Conservation (phyloP, 2,113 vertebrate genomes). For the Mirza zaza region DNA sequence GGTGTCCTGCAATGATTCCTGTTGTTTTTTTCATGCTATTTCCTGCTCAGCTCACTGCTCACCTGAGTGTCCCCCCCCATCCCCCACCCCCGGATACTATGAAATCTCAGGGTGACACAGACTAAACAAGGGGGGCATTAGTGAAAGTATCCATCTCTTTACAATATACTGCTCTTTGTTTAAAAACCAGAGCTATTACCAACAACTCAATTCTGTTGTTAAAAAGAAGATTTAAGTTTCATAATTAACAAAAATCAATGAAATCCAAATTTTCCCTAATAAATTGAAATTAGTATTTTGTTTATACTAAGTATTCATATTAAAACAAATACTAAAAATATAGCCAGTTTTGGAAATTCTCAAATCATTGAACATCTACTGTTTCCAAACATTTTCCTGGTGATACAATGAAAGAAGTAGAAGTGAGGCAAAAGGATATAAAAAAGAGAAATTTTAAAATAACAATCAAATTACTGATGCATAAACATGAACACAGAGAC, state of each 20-base stretch:
- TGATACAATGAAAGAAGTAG: neutral
- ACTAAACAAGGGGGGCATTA: neutral
- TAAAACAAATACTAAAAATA: constrained; percentile 1
- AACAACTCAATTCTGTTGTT: neutral
- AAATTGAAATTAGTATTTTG: neutral
- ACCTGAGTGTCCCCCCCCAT: fast-evolving
- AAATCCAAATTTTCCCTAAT: neutral
- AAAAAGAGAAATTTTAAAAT: neutral
- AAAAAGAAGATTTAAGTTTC: constrained; percentile 36
- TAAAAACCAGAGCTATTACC: neutral
- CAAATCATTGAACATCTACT: neutral
- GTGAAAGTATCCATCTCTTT: neutral
- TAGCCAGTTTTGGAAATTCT: neutral
- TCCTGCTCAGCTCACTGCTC: neutral
- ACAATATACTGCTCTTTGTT: too few species aligned
- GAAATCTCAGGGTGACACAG: neutral
- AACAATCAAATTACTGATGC: neutral
- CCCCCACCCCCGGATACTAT: too few species aligned
- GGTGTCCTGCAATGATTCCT: too few species aligned
- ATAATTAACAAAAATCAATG: neutral
- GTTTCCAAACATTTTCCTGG: neutral
- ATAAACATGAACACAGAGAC: neutral
- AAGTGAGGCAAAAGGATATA: neutral
- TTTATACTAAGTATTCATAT: neutral
- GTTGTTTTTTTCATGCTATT: neutral